These are phyloP conservation scores for Nycteola revayana DNA, from an alignment of 2,888 invertebrate species.

Conservation along the genomic window DNA sequence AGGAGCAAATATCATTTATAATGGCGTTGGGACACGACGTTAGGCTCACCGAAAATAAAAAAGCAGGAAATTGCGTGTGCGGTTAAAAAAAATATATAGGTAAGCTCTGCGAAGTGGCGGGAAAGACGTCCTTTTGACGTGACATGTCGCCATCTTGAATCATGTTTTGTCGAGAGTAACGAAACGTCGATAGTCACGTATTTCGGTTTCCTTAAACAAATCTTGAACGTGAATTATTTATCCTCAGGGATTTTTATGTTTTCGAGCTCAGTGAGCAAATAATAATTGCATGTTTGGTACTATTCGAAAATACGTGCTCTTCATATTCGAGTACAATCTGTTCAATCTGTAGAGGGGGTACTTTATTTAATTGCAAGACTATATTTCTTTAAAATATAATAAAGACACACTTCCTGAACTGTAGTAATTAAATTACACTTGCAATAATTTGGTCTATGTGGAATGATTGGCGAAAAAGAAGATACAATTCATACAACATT, in stretches of 20 bases:
- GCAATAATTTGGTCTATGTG: conserved; percentile 28
- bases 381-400: conserved; percentile 16
- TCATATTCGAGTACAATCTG: too few relatives aligned
- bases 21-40: conserved; percentile 39
- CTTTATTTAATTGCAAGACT: too few relatives aligned
- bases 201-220: conserved; percentile 60
- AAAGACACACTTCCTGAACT: conserved; percentile 21
- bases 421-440: conserved; percentile 35
- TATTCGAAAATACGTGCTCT: neutral
- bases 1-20: conserved; percentile 63
- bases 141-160: conserved; percentile 63
- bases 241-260: conserved; percentile 26
- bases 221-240: conserved; percentile 46
- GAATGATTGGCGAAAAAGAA: conserved; percentile 39
- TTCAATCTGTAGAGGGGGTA: too few relatives aligned
- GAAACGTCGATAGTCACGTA: conserved; percentile 68
- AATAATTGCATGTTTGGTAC: conserved; percentile 18
- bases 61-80: conserved; percentile 67
- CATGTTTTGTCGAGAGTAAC: conserved; percentile 59
- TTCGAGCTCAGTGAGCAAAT: conserved; percentile 24
- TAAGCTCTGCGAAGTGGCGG: conserved; percentile 44
- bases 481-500: conserved; percentile 35
- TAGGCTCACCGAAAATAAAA: conserved; percentile 52
- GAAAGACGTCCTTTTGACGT: conserved; percentile 51
- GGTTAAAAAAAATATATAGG: conserved; percentile 47